Evolutionary conservation across 2,888 invertebrate species (phyloP).

Genomic region (Hyles lineata): DNA sequence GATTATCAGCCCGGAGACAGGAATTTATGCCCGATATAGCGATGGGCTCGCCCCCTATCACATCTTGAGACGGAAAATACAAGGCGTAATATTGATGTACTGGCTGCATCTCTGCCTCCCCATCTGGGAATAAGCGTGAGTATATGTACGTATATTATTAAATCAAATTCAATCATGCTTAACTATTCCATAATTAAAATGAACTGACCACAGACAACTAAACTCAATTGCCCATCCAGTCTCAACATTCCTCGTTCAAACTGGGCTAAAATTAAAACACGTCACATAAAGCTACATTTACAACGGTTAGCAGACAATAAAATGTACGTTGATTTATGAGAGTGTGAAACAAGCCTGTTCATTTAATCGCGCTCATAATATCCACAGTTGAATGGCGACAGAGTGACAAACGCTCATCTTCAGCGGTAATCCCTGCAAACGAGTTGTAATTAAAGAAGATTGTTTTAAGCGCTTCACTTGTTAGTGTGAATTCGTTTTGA

Average conservation of each 20-base stretch:
- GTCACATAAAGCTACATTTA: slow-evolving; percentile 38
- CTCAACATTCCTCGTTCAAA: slow-evolving; percentile 21
- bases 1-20: too few species aligned
- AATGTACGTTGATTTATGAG: slow-evolving; percentile 58
- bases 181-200: background rate
- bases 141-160: too few species aligned
- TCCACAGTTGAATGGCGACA: slow-evolving; percentile 39
- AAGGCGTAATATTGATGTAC: too few species aligned
- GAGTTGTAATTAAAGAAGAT: slow-evolving; percentile 69
- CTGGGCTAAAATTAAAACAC: slow-evolving; percentile 29
- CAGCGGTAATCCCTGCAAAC: slow-evolving; percentile 66
- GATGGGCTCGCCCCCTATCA: too few species aligned
- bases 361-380: slow-evolving; percentile 56
- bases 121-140: too few species aligned
- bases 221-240: slow-evolving; percentile 20
- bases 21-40: too few species aligned
- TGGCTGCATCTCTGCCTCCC: too few species aligned
- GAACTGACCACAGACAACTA: slow-evolving; percentile 12
- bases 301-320: slow-evolving; percentile 51
- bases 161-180: background rate
- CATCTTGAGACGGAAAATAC: too few species aligned
- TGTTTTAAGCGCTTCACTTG: slow-evolving; percentile 43
- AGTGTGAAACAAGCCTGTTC: slow-evolving; percentile 53
- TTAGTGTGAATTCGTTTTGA: slow-evolving; percentile 33
- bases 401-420: slow-evolving; percentile 63